These are phyloP conservation scores for Axinella damicornis DNA, from an alignment of 37 sponge, comb jelly and placozoan genomes.

Conservation along the genomic window DNA sequence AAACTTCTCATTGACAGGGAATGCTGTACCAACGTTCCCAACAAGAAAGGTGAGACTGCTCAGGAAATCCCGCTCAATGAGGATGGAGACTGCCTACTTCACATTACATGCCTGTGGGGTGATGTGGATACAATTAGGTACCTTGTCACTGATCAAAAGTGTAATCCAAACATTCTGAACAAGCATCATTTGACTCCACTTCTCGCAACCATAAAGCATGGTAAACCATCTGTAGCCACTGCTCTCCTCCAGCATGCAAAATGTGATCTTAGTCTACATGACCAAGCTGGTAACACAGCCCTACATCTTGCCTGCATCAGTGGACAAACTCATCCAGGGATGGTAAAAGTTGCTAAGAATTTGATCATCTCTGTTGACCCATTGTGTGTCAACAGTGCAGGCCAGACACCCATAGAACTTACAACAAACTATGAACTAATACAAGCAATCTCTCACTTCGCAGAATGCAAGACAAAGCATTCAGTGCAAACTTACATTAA, in stretches of 20 bases:
- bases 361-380: background rate
- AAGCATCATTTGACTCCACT: constrained; percentile 30
- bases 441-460: background rate
- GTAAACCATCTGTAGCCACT: background rate
- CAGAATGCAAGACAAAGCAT: background rate
- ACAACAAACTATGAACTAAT: background rate
- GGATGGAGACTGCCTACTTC: too few species aligned
- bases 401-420: constrained; percentile 15
- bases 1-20: too few species aligned
- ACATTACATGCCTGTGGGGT: too few species aligned
- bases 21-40: too few species aligned
- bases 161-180: too few species aligned
- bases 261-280: background rate
- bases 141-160: too few species aligned
- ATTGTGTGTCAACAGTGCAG: background rate
- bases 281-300: background rate
- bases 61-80: too few species aligned
- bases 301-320: background rate
- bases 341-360: too few species aligned
- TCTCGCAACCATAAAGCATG: background rate
- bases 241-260: background rate
- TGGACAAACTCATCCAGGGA: too few species aligned
- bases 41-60: too few species aligned
- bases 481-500: background rate
- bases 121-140: too few species aligned